Base-by-base conservation (phyloP, 2,797 vertebrate genomes). In the Takifugu ocellatus region DNA sequence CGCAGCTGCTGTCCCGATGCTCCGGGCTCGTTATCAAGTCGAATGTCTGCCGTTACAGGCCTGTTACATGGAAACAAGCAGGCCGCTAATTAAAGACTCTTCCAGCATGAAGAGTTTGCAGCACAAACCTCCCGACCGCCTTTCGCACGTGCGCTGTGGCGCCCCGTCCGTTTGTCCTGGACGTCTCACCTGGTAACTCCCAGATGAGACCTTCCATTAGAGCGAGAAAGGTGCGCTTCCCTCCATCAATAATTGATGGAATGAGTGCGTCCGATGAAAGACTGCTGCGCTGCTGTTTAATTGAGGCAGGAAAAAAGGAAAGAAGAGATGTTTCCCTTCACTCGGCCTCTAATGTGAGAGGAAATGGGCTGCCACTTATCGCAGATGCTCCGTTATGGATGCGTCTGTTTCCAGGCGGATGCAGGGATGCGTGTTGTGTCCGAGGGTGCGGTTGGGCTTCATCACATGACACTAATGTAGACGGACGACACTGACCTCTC, bases 291-390 rank as follows among this genome's bases (percentile, higher is more conserved):
- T 64, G 58, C 74, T 81, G 63, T 50, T 56, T 69, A 66, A 71
- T 63, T 63, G 71, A 85, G 75, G 66, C 5, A 43, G 68, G 71
- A 60, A 55, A 25, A 45, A n/a, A 60, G 56, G 46, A 25, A 48
- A 24, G 46, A 47, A 61, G 58, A 68, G 54, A 51, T 1, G 26
- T 68, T 82, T 81, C 58, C 72, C 63, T 75, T 72, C 63, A 53
- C 66, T 65, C 33, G 29, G 59, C 65, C 56, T 45, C 59, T 84
- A 81, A 87, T 87, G 85, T 59, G 71, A 75, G 63, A 84, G 87
- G 85, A 88, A 89, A 88, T 87, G 80, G 81, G 74, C 82, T 71
- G 73, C 77, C 80, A 85, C 84, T 89, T 84, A 88, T 65, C n/a
- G 36, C 53, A 63, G 77, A 78, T 69, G 81, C 42, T 54, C 68